Conservation (phyloP, 64 coral and sea anemone genomes). For the Catalaphyllia jardinei region DNA sequence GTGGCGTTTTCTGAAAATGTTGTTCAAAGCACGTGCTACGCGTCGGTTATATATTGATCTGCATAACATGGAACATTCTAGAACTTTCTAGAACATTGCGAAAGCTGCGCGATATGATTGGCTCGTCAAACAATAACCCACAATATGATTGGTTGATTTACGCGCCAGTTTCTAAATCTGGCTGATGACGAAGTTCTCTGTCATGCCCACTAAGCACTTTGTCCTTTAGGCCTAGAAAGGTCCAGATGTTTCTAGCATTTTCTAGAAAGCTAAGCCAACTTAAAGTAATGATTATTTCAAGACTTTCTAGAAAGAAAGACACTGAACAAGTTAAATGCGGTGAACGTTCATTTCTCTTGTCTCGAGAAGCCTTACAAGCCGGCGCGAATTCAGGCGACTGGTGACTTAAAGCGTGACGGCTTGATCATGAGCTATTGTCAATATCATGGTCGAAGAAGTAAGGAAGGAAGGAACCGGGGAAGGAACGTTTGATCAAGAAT, state of each 20-base stretch:
- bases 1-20: not conserved
- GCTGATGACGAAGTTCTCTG: not conserved
- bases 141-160: constrained; percentile 63
- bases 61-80: constrained; percentile 67
- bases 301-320: too few species aligned
- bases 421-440: too few species aligned
- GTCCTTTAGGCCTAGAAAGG: not conserved
- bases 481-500: too few species aligned
- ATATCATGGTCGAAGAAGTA: too few species aligned
- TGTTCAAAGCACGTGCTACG: constrained; percentile 22
- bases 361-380: not conserved
- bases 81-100: constrained; percentile 73
- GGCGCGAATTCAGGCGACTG: not conserved
- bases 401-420: too few species aligned
- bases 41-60: not conserved
- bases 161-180: constrained; percentile 20
- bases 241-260: not conserved
- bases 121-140: not conserved
- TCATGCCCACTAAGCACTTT: constrained; percentile 32
- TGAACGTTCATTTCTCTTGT: not conserved
- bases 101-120: constrained; percentile 39
- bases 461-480: too few species aligned
- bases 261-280: not conserved
- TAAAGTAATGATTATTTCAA: too few species aligned
- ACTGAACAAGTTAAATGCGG: too few species aligned